Conservation (phyloP, 2,888 invertebrate species). For the Drosophila maculinotata region DNA sequence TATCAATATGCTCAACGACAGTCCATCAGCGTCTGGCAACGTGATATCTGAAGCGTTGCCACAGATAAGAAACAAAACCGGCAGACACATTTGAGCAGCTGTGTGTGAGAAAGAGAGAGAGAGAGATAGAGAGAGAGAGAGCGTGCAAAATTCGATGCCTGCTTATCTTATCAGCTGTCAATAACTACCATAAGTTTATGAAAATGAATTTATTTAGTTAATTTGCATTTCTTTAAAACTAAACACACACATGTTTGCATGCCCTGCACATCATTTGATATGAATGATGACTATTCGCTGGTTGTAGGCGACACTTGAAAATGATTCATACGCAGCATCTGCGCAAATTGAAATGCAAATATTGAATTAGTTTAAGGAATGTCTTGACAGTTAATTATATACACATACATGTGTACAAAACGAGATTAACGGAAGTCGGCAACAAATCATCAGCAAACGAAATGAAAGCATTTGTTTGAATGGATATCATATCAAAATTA, state of each 20-base stretch:
- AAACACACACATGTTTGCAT: neutral
- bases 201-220: too few relatives aligned
- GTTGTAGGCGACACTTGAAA: conserved; percentile 28
- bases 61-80: conserved; percentile 15
- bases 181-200: too few relatives aligned
- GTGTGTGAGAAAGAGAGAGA: conserved; percentile 2
- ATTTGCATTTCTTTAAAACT: too few relatives aligned
- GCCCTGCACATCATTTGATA: neutral
- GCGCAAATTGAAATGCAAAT: conserved; percentile 53
- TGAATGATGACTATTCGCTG: conserved; percentile 8
- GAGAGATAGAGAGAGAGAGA: neutral
- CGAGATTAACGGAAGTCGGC: conserved; percentile 8
- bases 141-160: conserved; percentile 16
- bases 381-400: neutral
- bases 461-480: neutral
- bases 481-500: too few relatives aligned
- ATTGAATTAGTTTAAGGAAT: conserved; percentile 31
- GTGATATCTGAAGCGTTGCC: conserved; percentile 22
- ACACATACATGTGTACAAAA: neutral
- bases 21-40: conserved; percentile 27
- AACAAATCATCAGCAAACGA: conserved; percentile 3
- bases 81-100: conserved; percentile 21
- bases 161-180: conserved; percentile 54
- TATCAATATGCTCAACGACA: conserved; percentile 8
- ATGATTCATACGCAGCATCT: conserved; percentile 52